phyloP scores from a whole-genome alignment of 2,113 vertebrate species.

The Lasiurus cinereus region DNA sequence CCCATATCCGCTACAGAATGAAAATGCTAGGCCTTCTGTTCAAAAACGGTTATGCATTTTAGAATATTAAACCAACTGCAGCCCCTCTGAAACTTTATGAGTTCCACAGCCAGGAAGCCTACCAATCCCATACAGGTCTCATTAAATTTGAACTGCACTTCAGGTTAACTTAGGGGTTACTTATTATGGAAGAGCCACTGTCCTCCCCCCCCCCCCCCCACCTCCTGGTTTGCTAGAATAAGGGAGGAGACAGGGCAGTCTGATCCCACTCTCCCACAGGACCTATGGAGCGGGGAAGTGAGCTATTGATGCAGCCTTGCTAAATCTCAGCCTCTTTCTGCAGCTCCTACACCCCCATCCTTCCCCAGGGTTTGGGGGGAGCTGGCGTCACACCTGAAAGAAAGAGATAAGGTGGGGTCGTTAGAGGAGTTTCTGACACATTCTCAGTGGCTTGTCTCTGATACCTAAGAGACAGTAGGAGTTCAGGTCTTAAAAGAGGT shows the following conservation, averaged over 20 bases:
- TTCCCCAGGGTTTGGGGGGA: background rate
- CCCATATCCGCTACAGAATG: background rate
- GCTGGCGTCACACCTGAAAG: background rate
- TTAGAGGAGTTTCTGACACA: background rate
- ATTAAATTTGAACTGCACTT: slow-evolving; percentile 82
- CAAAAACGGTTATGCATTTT: background rate
- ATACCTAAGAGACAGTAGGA: background rate
- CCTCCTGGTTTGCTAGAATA: slow-evolving; percentile 67
- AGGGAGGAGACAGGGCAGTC: background rate
- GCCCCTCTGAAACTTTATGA: background rate
- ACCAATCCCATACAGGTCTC: rapidly evolving
- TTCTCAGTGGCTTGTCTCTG: background rate
- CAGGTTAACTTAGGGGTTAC: slow-evolving; percentile 12
- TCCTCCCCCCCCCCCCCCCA: too few species aligned
- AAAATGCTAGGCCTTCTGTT: background rate
- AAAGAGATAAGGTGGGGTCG: background rate
- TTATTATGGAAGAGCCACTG: background rate
- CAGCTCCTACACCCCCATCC: background rate
- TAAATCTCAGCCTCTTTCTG: background rate
- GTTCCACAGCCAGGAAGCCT: background rate
- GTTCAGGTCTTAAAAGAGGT: background rate
- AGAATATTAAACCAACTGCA: background rate
- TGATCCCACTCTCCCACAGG: background rate
- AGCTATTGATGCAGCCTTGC: background rate
- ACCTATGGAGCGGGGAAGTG: background rate